phyloP scores from a whole-genome alignment of 2,797 vertebrate species.

The Dryobates pubescens region DNA sequence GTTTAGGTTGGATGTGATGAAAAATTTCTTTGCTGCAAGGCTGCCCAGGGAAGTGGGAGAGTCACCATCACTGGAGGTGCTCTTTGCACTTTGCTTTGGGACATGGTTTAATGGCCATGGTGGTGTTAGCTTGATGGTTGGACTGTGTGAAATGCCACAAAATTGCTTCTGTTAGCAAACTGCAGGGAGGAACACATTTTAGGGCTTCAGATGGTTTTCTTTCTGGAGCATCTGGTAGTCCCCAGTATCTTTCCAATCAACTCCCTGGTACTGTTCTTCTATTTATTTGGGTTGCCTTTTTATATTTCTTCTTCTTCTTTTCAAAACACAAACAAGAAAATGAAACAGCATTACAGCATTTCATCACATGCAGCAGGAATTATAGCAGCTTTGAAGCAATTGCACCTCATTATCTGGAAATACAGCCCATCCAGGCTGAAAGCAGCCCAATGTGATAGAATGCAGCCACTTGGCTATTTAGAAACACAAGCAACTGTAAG shows the following conservation, averaged over 20 bases:
- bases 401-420: conserved; percentile 58
- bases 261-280: not conserved
- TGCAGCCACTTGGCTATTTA: conserved; percentile 28
- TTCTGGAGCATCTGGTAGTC: not conserved
- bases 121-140: no score
- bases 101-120: no score
- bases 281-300: not conserved
- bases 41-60: no score
- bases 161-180: conserved; percentile 7
- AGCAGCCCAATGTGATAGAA: conserved; percentile 28
- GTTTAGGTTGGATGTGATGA: no score
- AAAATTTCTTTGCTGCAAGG: no score
- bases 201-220: conserved; percentile 7
- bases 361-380: conserved; percentile 34
- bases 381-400: conserved; percentile 51
- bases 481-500: not conserved
- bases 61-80: no score
- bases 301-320: not conserved
- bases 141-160: not conserved
- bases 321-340: conserved; percentile 40
- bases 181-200: conserved; percentile 9
- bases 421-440: conserved; percentile 25
- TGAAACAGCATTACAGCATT: conserved; percentile 24
- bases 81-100: no score
- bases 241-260: conserved; percentile 30